These are phyloP conservation scores for Rhamphomyia laevipes DNA, from an alignment of 2,888 invertebrate species.

Conservation along the genomic window DNA sequence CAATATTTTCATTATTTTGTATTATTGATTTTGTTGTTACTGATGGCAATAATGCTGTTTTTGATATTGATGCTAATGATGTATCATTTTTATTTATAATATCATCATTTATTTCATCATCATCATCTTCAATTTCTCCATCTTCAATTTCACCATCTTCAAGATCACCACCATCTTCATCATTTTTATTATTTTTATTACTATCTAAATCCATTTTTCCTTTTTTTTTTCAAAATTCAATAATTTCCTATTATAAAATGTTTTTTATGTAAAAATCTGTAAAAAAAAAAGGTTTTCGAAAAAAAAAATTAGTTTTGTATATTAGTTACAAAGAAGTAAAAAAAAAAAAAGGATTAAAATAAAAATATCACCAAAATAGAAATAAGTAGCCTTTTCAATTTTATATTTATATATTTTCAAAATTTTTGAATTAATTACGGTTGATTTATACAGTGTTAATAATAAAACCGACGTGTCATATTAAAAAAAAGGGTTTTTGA, in stretches of 20 bases:
- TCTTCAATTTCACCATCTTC: constrained; percentile 81
- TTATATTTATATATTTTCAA: too few relatives aligned
- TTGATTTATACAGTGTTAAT: too few relatives aligned
- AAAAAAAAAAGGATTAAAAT: too few relatives aligned
- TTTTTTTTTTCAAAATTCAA: constrained; percentile 2
- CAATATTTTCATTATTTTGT: neutral
- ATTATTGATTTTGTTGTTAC: neutral
- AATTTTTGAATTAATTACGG: too few relatives aligned
- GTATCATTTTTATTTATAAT: neutral
- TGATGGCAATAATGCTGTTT: constrained; percentile 9
- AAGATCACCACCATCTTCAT: constrained; percentile 53
- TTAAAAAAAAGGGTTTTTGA: too few relatives aligned
- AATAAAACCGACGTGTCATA: too few relatives aligned
- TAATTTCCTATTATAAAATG: neutral
- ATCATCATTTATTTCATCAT: constrained; percentile 14
- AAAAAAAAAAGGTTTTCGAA: constrained; percentile 8
- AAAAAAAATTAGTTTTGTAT: neutral
- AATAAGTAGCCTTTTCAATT: too few relatives aligned
- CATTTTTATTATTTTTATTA: neutral
- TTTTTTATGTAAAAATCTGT: constrained; percentile 3
- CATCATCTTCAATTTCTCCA: constrained; percentile 39
- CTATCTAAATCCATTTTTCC: neutral
- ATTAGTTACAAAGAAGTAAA: too few relatives aligned
- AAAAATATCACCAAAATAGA: too few relatives aligned
- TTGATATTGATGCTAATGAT: constrained; percentile 12